Evolutionary conservation across 2,113 vertebrate species (phyloP).

Genomic region (Eulemur macaco): DNA sequence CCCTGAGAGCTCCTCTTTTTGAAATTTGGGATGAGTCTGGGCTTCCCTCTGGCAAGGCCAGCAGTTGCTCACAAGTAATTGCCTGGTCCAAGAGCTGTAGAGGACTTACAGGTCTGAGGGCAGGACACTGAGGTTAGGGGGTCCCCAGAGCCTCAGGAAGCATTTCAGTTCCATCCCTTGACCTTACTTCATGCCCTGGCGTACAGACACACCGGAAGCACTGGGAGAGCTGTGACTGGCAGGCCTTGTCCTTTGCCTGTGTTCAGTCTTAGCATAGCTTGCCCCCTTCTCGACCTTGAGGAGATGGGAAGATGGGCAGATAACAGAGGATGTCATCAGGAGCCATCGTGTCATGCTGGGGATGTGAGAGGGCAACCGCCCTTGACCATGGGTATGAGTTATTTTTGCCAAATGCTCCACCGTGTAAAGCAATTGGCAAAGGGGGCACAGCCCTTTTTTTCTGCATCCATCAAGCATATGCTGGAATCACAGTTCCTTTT

Average conservation of each 20-base stretch:
- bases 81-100: not conserved
- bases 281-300: not conserved
- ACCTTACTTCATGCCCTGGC: not conserved
- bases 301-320: not conserved
- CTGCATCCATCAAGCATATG: not conserved
- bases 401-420: not conserved
- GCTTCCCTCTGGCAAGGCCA: not conserved
- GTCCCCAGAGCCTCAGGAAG: not conserved
- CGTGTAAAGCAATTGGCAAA: not conserved
- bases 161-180: not conserved
- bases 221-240: not conserved
- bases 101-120: not conserved
- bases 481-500: not conserved
- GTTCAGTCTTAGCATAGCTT: not conserved
- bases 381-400: not conserved
- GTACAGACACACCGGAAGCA: not conserved
- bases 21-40: not conserved
- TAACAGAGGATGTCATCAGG: not conserved
- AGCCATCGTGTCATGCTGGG: not conserved
- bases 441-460: not conserved
- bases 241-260: not conserved
- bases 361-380: not conserved
- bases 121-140: not conserved
- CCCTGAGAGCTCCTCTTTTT: not conserved
- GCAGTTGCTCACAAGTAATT: not conserved